Percentiles rank a stretch among this genome's conserved stretches.
Evolutionary conservation across 1,140 invertebrate genomes (phyloP).

Genomic region (Tetramorium alpestre): DNA sequence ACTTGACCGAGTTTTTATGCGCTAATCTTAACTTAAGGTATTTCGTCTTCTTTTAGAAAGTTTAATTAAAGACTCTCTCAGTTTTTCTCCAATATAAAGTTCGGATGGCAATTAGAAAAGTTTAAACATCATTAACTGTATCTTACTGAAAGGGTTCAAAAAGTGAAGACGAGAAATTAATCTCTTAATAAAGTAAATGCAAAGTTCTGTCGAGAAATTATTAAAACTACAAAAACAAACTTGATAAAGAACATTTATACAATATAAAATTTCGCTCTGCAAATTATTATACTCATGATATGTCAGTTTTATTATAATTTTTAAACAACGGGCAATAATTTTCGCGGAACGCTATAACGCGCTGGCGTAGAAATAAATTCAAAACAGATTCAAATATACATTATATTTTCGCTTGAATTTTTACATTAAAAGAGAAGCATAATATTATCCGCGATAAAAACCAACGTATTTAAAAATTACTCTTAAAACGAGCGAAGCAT

Average conservation of each 20-base stretch:
- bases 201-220: constrained; percentile 36
- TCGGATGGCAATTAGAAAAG: constrained; percentile 74
- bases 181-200: constrained; percentile 68
- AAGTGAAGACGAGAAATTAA: constrained; percentile 60
- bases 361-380: background rate
- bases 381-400: background rate
- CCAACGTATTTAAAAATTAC: constrained; percentile 14
- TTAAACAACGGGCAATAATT: background rate
- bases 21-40: constrained; percentile 79
- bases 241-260: background rate
- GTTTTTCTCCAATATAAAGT: constrained; percentile 71
- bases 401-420: background rate
- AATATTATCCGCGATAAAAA: background rate
- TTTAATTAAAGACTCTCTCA: constrained; percentile 78
- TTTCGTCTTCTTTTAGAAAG: constrained; percentile 71
- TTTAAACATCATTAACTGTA: constrained; percentile 76
- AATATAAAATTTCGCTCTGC: constrained; percentile 12
- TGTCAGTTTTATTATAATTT: background rate
- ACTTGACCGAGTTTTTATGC: constrained; percentile 75
- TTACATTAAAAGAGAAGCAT: background rate
- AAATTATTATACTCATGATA: background rate
- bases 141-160: constrained; percentile 65
- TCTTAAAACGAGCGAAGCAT: constrained; percentile 23
- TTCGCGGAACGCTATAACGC: background rate
- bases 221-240: background rate